Base-by-base conservation (phyloP, 2,113 vertebrate genomes). In the Heteronetta atricapilla region DNA sequence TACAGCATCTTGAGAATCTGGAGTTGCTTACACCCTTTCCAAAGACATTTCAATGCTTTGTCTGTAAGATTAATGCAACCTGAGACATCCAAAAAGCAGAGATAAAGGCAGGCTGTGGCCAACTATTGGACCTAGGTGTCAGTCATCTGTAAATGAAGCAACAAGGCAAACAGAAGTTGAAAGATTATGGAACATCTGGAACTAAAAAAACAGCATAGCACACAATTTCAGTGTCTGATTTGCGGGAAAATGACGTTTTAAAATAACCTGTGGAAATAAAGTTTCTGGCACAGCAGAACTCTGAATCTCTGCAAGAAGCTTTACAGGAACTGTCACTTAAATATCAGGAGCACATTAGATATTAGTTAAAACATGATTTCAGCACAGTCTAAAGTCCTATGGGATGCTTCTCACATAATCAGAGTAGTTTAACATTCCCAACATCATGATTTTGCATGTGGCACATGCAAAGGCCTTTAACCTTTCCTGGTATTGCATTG, bases 61-160 rank as follows among this genome's bases (percentile, higher is more conserved):
- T 97, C 97, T 74, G 96, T 97, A 62, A 98, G 89, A 75, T 68
- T 95, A 83, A 98, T 19, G 52, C 98, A 99, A 63, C 98, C 98
- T 8, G 98, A 99, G 84, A 98, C 89, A 53, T 98, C 98, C 92
- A 98, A 96, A 88, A 98, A 97, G 56, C 90, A 96, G 80, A 99
- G 97, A 78, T 97, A 98, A 94, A 52, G 94, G 88, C 98, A 98
- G 75, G 96, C 97, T 58, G 96, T 96, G 3, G 98, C 96, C 93
- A 99, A 90, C n/a, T 97, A 96, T 74, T 98, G 97, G 68, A 98
- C 82, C 3, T 94, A 97, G 38, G 78, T 73, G 33, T 99, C 98
- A 10, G 98, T 99, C 93, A 99, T 97, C 98, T 99, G 97, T 59
- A 88, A 58, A 92, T 56, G 44, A 75, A 79, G 33, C 40, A 81